Percentiles rank a stretch among this genome's conserved stretches.
Evolutionary conservation across 2,888 invertebrate genomes (phyloP).

Genomic region (Theretra japonica): DNA sequence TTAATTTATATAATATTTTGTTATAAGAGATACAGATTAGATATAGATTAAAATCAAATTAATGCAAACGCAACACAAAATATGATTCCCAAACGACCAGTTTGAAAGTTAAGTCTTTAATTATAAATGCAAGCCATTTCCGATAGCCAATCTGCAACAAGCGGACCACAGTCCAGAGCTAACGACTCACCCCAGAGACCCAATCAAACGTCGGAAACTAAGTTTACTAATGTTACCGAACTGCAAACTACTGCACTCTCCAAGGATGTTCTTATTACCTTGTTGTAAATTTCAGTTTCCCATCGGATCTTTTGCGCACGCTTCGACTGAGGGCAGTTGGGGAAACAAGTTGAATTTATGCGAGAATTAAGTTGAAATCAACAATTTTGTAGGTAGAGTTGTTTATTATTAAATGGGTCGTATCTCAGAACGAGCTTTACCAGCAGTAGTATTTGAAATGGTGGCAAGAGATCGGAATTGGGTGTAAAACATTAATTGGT

Average conservation of each 20-base stretch:
- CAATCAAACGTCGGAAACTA: slow-evolving; percentile 59
- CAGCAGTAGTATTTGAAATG: too few species aligned
- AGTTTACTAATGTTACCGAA: slow-evolving; percentile 48
- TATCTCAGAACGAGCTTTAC: too few species aligned
- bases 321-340: slow-evolving; percentile 14
- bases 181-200: slow-evolving; percentile 52
- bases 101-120: slow-evolving; percentile 6
- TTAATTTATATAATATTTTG: too few species aligned
- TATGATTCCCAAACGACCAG: neutral
- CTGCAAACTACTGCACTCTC: slow-evolving; percentile 48
- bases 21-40: neutral
- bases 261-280: slow-evolving; percentile 43
- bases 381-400: too few species aligned
- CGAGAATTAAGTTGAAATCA: neutral
- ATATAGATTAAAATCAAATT: neutral
- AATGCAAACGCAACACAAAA: neutral
- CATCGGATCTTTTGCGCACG: slow-evolving; percentile 27
- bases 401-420: too few species aligned
- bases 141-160: slow-evolving; percentile 15
- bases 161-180: slow-evolving; percentile 1
- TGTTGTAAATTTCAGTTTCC: slow-evolving; percentile 37
- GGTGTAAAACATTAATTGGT: too few species aligned
- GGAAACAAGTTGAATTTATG: slow-evolving; percentile 5
- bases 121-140: slow-evolving; percentile 18
- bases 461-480: too few species aligned